Evolutionary conservation across 2,113 vertebrate genomes (phyloP), one percentile per base, ranked within the genome.

Genomic region (Heteronetta atricapilla): DNA sequence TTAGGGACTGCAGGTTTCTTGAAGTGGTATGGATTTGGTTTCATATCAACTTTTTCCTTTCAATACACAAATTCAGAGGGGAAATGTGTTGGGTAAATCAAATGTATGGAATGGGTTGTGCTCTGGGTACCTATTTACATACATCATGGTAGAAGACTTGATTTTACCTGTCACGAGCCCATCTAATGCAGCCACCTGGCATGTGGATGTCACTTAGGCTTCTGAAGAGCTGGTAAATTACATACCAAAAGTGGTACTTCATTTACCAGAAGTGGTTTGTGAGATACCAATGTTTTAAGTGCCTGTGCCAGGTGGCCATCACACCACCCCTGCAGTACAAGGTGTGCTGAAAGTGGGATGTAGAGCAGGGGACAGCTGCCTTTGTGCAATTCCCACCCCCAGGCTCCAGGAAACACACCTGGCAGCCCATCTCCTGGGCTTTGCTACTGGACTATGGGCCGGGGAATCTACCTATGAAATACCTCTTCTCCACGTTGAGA

Each of bases 51-150:
- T 0, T 46, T 86, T 76, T 82, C 52, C 31, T 74, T 88, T 29
- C 77, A 74, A 48, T 68, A 48, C 29, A 78, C 11, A 52, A 78
- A 90, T 46, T 58, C 66, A 36, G 12, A 56, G 38, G 70, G 31
- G 26, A 82, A 28, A 11, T 78, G 7, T 3, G 0, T 34, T 66
- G 26, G 31, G 23, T 88, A 52, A 88, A 70, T 52, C 29, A 69
- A 70, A 83, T 38, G 12, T 0, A 0, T 38, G 28, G 73, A 59
- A 70, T 3, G 7, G 64, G 31, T 63, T 0, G 0, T 87, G 66
- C 23, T 62, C 44, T 56, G 23, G 13, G 6, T 60, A 25, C 19
- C 21, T 3, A 2, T 44, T 76, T 59, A 55, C 25, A 19, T 15
- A 15, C 5, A 8, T 9, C 18, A 38, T 8, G 14, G 40, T 63